phyloP scores from a whole-genome alignment of 2,888 invertebrate species.

The Eulithis prunata region DNA sequence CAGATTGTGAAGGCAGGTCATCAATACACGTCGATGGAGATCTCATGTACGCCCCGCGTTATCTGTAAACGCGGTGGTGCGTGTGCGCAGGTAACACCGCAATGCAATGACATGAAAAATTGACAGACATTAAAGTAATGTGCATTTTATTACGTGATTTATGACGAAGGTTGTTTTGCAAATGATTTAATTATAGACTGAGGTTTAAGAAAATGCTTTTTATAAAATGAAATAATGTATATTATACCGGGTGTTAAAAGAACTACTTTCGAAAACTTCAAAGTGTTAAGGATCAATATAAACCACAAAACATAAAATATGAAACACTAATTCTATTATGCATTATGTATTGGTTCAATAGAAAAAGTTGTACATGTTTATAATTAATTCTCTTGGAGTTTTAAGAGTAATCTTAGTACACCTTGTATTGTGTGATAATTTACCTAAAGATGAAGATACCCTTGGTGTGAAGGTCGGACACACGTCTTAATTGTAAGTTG shows the following conservation, averaged over 20 bases:
- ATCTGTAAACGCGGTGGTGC: constrained; percentile 15
- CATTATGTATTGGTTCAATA: too few species aligned
- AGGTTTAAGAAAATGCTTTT: background rate
- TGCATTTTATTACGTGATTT: constrained; percentile 25
- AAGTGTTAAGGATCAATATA: too few species aligned
- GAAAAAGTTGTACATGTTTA: too few species aligned
- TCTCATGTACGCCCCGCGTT: constrained; percentile 16
- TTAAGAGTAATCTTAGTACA: too few species aligned
- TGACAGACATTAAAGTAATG: constrained; percentile 21
- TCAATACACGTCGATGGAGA: constrained; percentile 17
- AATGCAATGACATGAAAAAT: constrained; percentile 28
- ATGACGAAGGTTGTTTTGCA: constrained; percentile 16
- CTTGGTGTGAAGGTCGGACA: background rate
- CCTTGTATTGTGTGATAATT: background rate
- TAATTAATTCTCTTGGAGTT: too few species aligned
- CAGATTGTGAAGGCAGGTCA: constrained; percentile 5
- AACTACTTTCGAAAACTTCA: too few species aligned
- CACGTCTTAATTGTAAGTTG: background rate
- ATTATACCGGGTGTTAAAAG: too few species aligned
- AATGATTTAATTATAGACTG: constrained; percentile 22
- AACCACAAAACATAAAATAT: too few species aligned
- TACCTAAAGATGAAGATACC: background rate
- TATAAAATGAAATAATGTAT: too few species aligned
- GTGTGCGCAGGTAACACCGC: constrained; percentile 8
- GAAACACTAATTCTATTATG: too few species aligned